Conservation (phyloP, 1,140 invertebrate genomes). For the Teleogryllus occipitalis region DNA sequence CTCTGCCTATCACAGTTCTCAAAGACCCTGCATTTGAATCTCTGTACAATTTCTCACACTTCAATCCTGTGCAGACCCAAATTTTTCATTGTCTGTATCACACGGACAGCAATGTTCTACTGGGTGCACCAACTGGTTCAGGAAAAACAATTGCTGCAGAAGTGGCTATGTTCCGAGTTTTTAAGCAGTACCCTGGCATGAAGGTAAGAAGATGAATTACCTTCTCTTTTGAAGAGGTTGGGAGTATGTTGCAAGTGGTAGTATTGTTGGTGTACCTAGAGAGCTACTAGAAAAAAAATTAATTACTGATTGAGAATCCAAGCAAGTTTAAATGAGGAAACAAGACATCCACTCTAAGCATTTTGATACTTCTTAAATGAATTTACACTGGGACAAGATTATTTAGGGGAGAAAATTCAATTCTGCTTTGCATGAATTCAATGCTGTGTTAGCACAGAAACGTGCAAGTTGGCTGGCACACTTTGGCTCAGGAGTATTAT, state of each 20-base stretch:
- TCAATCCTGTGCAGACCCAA: conserved; percentile 99
- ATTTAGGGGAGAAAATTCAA: not conserved
- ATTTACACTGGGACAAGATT: not conserved
- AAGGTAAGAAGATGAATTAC: conserved; percentile 55
- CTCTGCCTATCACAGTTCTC: conserved; percentile 76
- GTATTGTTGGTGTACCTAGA: too few relatives aligned
- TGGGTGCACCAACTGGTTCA: conserved; percentile 97
- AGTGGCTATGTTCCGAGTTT: conserved; percentile 91
- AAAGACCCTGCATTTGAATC: conserved; percentile 67
- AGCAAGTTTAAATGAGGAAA: too few relatives aligned
- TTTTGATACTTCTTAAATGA: not conserved
- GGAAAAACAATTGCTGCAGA: conserved; percentile 99
- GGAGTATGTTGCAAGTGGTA: too few relatives aligned
- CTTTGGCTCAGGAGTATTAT: too few relatives aligned
- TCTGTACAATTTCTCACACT: conserved; percentile 88
- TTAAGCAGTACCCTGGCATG: conserved; percentile 68
- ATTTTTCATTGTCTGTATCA: conserved; percentile 95
- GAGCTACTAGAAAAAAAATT: too few relatives aligned
- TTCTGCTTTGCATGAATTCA: not conserved
- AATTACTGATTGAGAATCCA: too few relatives aligned
- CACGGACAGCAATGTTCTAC: conserved; percentile 86
- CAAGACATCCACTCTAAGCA: not conserved
- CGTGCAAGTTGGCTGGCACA: too few relatives aligned
- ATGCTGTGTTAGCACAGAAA: too few relatives aligned
- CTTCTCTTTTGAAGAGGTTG: too few relatives aligned